phyloP scores from a whole-genome alignment of 2,113 vertebrate species.

The Ia io region DNA sequence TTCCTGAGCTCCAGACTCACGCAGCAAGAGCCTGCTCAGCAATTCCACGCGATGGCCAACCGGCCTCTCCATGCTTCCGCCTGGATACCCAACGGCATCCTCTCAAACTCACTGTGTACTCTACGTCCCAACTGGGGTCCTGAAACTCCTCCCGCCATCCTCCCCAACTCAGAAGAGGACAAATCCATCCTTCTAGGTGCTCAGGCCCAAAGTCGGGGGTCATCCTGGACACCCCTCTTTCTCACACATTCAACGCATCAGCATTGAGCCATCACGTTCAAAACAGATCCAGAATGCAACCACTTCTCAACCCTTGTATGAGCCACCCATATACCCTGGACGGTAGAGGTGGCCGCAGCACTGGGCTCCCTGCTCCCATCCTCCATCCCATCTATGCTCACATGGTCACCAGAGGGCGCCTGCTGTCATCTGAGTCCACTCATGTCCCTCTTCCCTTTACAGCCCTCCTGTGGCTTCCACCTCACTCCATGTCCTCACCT shows the following conservation, averaged over 20 bases:
- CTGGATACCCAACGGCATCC: rapidly evolving
- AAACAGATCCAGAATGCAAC: background rate
- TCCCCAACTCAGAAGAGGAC: background rate
- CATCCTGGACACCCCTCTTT: background rate
- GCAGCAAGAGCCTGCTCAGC: background rate
- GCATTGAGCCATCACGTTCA: background rate
- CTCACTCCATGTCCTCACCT: background rate
- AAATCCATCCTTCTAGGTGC: background rate
- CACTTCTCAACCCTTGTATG: background rate
- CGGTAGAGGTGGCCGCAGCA: rapidly evolving
- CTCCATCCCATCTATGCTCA: background rate
- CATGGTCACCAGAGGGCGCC: background rate
- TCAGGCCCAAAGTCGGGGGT: background rate
- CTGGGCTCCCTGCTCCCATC: background rate
- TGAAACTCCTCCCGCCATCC: rapidly evolving
- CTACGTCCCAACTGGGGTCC: background rate
- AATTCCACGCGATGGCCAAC: rapidly evolving
- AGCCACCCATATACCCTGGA: background rate
- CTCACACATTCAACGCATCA: background rate
- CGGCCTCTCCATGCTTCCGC: rapidly evolving
- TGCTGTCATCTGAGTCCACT: too few species aligned
- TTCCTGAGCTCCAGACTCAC: background rate
- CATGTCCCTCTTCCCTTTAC: rapidly evolving
- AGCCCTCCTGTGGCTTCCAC: background rate
- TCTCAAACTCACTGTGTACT: background rate